Percentiles rank a stretch among this genome's conserved stretches.
These are phyloP conservation scores for Thumatha senex DNA, from an alignment of 2,888 invertebrate genomes.

Conservation along the genomic window DNA sequence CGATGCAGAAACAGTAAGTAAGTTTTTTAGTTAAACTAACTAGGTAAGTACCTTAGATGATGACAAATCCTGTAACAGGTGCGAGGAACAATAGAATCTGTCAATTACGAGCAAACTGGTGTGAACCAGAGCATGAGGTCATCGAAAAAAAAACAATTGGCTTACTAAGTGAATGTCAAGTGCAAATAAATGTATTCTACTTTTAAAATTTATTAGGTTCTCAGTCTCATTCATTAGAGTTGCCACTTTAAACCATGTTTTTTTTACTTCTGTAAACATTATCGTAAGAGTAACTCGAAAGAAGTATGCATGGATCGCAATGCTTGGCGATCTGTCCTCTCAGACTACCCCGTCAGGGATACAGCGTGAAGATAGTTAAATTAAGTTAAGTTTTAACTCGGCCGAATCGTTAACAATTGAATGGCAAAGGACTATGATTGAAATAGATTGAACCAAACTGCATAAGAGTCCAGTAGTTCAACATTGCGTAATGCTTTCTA, in stretches of 20 bases:
- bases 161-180: conserved; percentile 16
- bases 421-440: conserved; percentile 23
- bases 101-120: not conserved
- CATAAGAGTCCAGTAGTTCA: conserved; percentile 28
- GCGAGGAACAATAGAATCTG: too few species aligned
- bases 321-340: too few species aligned
- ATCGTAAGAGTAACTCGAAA: too few species aligned
- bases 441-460: conserved; percentile 17
- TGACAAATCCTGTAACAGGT: too few species aligned
- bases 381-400: too few species aligned
- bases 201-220: conserved; percentile 11
- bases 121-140: conserved; percentile 1
- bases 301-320: too few species aligned
- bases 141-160: conserved; percentile 24
- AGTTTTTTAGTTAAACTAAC: too few species aligned
- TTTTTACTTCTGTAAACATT: conserved; percentile 23
- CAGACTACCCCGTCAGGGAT: too few species aligned
- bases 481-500: conserved; percentile 21
- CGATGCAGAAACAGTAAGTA: too few species aligned
- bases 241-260: conserved; percentile 12
- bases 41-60: too few species aligned
- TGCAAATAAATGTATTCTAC: conserved; percentile 14
- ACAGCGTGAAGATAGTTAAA: too few species aligned
- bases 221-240: conserved; percentile 12
- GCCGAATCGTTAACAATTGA: conserved; percentile 31